Percentiles rank a stretch among this genome's conserved stretches.
Evolutionary conservation across 2,113 vertebrate species (phyloP).

Genomic region (Bombycilla garrulus): DNA sequence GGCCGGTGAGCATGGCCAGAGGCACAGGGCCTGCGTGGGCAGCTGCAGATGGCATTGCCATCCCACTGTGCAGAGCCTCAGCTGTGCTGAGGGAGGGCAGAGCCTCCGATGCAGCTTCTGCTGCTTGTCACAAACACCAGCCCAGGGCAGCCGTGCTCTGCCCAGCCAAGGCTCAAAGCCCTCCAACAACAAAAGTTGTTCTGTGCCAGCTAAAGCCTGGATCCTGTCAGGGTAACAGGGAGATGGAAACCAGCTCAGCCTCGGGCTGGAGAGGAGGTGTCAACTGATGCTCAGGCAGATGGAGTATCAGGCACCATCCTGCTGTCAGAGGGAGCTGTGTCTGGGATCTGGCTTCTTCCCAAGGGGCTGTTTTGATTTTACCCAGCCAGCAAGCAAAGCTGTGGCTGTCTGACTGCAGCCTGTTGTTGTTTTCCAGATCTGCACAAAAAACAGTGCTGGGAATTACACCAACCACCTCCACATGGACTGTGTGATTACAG

Average conservation of each 20-base stretch:
- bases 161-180: background rate
- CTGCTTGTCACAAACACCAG: background rate
- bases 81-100: background rate
- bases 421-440: constrained; percentile 79
- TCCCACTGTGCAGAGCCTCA: background rate
- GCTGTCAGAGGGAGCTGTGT: background rate
- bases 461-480: constrained; percentile 97
- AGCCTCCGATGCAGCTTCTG: background rate
- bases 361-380: background rate
- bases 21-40: background rate
- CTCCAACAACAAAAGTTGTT: background rate
- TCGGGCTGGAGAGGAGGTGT: background rate
- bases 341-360: background rate
- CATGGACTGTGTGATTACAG: constrained; percentile 95
- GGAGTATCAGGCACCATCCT: background rate
- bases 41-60: background rate
- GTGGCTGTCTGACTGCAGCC: background rate
- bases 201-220: background rate
- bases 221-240: background rate
- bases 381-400: background rate
- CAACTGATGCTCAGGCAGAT: background rate
- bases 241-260: background rate
- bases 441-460: constrained; percentile 92
- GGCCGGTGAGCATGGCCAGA: constrained; percentile 83
- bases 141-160: background rate